These are phyloP conservation scores for Idaea dimidiata DNA, from an alignment of 2,888 invertebrate species.

Conservation along the genomic window DNA sequence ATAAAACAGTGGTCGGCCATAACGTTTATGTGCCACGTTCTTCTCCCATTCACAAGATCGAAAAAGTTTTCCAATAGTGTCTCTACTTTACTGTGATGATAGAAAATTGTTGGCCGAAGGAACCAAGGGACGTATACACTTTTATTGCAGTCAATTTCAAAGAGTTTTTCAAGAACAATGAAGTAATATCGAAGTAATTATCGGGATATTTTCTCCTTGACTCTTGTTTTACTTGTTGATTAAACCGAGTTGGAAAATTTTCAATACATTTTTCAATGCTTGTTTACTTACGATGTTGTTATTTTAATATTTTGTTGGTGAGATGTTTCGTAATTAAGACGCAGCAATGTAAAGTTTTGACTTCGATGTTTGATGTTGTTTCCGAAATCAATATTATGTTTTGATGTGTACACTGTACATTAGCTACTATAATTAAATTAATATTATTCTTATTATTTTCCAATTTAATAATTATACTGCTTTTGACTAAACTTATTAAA, in stretches of 20 bases:
- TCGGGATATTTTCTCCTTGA: conserved; percentile 19
- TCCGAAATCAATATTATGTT: background rate
- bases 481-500: too few species aligned
- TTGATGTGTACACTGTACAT: background rate
- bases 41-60: conserved; percentile 68
- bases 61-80: conserved; percentile 76
- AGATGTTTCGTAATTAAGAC: background rate
- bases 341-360: background rate
- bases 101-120: conserved; percentile 62
- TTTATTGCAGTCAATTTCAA: conserved; percentile 54
- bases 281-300: background rate
- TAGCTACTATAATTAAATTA: background rate
- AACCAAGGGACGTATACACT: conserved; percentile 53
- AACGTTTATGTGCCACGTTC: conserved; percentile 69
- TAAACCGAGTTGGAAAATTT: conserved; percentile 10
- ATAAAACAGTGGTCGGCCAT: conserved; percentile 59
- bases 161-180: conserved; percentile 20
- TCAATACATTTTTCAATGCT: conserved; percentile 5
- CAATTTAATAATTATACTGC: background rate
- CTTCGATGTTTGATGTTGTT: background rate
- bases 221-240: conserved; percentile 17
- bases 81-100: conserved; percentile 58
- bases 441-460: background rate
- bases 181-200: conserved; percentile 33
- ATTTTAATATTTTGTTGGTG: background rate